These are phyloP conservation scores for Plutomurus gul DNA, from an alignment of 1,140 invertebrate genomes.

Conservation along the genomic window DNA sequence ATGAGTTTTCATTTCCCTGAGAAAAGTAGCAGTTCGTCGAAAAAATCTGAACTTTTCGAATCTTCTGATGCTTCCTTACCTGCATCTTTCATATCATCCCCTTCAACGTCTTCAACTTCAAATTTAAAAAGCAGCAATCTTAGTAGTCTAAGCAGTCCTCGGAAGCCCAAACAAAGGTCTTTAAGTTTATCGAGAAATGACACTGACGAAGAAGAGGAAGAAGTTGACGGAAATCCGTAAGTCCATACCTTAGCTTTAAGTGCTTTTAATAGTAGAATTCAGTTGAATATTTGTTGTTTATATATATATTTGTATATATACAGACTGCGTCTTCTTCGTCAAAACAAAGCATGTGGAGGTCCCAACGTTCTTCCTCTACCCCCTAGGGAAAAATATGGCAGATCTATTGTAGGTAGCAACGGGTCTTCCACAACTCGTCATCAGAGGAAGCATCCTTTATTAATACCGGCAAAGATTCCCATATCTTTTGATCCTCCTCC, in stretches of 20 bases:
- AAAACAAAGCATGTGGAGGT: conserved; percentile 35
- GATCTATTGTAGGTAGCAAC: conserved; percentile 64
- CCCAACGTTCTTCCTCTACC: conserved; percentile 70
- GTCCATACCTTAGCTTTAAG: too few relatives aligned
- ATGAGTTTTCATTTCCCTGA: conserved; percentile 52
- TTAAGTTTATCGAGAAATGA: conserved; percentile 29
- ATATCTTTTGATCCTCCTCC: conserved; percentile 28
- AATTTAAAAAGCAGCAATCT: neutral
- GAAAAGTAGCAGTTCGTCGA: conserved; percentile 45
- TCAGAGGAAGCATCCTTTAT: conserved; percentile 84
- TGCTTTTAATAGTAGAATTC: too few relatives aligned
- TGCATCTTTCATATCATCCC: neutral
- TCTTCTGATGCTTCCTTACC: neutral
- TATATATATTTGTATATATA: too few relatives aligned
- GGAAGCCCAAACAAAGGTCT: neutral
- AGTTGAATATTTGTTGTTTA: too few relatives aligned
- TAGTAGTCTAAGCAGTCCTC: neutral
- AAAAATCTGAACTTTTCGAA: conserved; percentile 52
- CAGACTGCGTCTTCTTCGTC: conserved; percentile 71
- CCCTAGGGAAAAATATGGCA: conserved; percentile 71
- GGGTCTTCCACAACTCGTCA: conserved; percentile 71
- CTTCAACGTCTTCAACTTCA: neutral
- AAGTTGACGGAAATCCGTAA: conserved; percentile 69
- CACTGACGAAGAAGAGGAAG: conserved; percentile 55
- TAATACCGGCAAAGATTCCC: conserved; percentile 65